These are phyloP conservation scores for Hypocryptadius cinnamomeus DNA, from an alignment of 2,113 vertebrate species.

Conservation along the genomic window DNA sequence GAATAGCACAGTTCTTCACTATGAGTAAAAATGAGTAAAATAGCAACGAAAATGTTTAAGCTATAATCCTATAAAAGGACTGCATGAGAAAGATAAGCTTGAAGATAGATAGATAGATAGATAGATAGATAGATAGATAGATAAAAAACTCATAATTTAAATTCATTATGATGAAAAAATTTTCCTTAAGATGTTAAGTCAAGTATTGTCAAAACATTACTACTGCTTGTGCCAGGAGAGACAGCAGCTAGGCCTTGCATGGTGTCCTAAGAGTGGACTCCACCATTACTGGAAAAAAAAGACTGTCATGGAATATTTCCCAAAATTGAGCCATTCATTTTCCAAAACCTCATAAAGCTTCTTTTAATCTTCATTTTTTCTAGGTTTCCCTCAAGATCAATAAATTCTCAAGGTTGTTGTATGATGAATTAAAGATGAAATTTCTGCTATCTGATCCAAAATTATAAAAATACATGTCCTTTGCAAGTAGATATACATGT, in stretches of 20 bases:
- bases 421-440: background rate
- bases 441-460: background rate
- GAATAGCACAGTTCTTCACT: background rate
- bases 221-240: background rate
- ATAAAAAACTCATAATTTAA: background rate
- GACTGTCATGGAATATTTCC: background rate
- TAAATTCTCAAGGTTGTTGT: background rate
- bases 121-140: background rate
- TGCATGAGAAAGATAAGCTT: background rate
- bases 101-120: background rate
- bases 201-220: background rate
- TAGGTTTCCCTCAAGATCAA: background rate
- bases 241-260: rapidly evolving
- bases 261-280: background rate
- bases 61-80: background rate
- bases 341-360: background rate
- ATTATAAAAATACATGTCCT: background rate
- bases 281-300: background rate
- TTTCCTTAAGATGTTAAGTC: background rate
- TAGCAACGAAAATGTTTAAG: background rate
- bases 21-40: background rate
- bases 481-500: background rate
- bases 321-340: background rate
- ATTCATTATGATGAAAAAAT: background rate
- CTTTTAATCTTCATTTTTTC: background rate